These are phyloP conservation scores for Petaurus breviceps DNA, from an alignment of 2,113 vertebrate species.

Conservation along the genomic window DNA sequence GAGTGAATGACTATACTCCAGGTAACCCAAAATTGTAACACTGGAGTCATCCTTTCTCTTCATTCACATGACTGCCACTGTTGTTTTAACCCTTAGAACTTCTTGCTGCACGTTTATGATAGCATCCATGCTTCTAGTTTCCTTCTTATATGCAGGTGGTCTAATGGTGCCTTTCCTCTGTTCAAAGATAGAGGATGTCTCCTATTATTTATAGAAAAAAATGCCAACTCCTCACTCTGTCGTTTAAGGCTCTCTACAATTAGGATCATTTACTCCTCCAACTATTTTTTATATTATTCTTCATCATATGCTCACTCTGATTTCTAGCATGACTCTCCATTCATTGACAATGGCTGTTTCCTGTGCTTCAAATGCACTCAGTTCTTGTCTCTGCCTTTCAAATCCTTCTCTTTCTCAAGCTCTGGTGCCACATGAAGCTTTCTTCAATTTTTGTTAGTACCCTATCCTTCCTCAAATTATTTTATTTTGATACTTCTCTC, in stretches of 20 bases:
- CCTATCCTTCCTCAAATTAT: not conserved
- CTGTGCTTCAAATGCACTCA: not conserved
- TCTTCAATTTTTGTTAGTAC: not conserved
- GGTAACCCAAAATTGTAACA: not conserved
- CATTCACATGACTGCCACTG: not conserved
- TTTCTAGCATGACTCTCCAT: not conserved
- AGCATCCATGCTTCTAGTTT: not conserved
- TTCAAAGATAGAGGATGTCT: not conserved
- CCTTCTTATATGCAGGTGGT: not conserved
- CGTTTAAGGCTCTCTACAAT: not conserved
- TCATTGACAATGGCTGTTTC: not conserved
- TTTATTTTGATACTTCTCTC: not conserved
- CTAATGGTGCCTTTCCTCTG: not conserved
- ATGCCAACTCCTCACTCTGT: not conserved
- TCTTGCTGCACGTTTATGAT: not conserved
- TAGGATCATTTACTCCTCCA: not conserved
- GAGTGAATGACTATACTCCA: not conserved
- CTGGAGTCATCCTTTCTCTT: not conserved
- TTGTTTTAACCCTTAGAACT: not conserved
- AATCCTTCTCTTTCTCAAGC: not conserved
- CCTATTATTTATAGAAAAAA: not conserved
- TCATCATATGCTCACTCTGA: not conserved
- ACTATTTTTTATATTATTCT: not conserved
- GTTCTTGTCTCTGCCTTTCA: not conserved
- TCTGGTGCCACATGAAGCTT: not conserved